Percentiles rank a stretch among this genome's conserved stretches.
Evolutionary conservation across 2,888 invertebrate genomes (phyloP).

Genomic region (Xanthorhoe designata): DNA sequence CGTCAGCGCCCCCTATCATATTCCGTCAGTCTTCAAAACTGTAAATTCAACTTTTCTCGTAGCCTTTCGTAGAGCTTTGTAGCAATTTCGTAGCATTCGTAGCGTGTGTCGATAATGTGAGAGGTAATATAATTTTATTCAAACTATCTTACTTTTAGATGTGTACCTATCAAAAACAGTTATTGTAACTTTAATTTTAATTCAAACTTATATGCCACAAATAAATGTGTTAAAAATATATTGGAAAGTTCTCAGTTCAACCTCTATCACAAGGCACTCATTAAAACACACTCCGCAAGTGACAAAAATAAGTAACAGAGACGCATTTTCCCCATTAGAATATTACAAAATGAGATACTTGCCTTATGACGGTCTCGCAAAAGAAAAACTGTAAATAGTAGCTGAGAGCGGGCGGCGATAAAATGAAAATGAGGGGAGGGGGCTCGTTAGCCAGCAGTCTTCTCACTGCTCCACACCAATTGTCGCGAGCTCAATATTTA

Average conservation of each 20-base stretch:
- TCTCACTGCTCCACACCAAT: slow-evolving; percentile 69
- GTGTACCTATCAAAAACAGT: no score
- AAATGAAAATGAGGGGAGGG: slow-evolving; percentile 77
- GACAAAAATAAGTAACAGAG: slow-evolving; percentile 10
- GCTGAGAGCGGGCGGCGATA: slow-evolving; percentile 65
- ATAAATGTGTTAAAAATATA: no score
- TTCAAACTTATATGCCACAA: no score
- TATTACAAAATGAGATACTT: slow-evolving; percentile 65
- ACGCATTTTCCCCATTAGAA: slow-evolving; percentile 56
- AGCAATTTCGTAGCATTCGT: slow-evolving; percentile 57
- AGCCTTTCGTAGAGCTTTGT: slow-evolving; percentile 53
- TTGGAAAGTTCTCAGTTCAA: background rate
- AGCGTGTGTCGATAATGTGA: background rate
- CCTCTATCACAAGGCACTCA: background rate
- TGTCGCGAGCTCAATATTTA: slow-evolving; percentile 76
- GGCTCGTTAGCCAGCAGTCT: slow-evolving; percentile 76
- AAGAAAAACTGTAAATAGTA: slow-evolving; percentile 70
- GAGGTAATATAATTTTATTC: background rate
- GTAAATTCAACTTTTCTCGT: slow-evolving; percentile 17
- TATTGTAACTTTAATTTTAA: no score
- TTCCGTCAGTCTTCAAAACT: slow-evolving; percentile 25
- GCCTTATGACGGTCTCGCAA: slow-evolving; percentile 60
- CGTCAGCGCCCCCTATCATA: slow-evolving; percentile 21
- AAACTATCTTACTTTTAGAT: no score
- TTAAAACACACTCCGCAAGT: slow-evolving; percentile 10